Evolutionary conservation across 2,888 invertebrate genomes (phyloP), one percentile per base, ranked within the genome.

Genomic region (Pantelozetes paolii): DNA sequence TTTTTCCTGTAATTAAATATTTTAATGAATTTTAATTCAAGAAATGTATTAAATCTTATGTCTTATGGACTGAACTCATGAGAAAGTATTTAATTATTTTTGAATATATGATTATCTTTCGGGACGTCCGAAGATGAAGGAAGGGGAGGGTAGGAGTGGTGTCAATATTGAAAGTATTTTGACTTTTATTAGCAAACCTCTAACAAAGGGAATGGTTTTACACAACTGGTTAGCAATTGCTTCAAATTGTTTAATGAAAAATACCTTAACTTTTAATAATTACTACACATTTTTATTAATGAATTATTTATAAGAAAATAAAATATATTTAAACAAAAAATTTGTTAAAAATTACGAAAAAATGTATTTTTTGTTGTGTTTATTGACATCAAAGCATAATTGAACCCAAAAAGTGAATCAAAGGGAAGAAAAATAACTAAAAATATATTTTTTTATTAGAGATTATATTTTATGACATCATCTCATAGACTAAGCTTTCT

Each of bases 241-340:
- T 3, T 54, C 3, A 54, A 54, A 20, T 20, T 54, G 23, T n/a
- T 54, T 23, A 54, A 54, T 15, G 13, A 54, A 26, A 54, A 54
- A 54, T 23, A 54, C 23, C 48, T 48, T 18, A 5, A 18, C 15
- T 11, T 48, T 48, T 48, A 48, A 48, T 48, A 48, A 48, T 48
- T 48, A 48, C 48, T 48, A 15, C 3, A 48, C 18, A n/a, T 15
- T n/a, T n/a, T n/a, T 11, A 48, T 18, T 48, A 15, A 48, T 48
- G 48, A 48, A 48, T 48, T 11, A 48, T 48, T 48, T 48, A 48
- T 48, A n/a, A 48, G 48, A 48, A 48, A n/a, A n/a, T n/a, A n/a
- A n/a, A n/a, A n/a, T n/a, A n/a, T n/a, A n/a, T n/a, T n/a, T n/a
- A n/a, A n/a, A n/a, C n/a, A 23, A 20, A 54, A 8, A 54, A 8